Evolutionary conservation across 2,888 invertebrate species (phyloP), one percentile per base, ranked within the genome.

Genomic region (Polymixis flavicincta): DNA sequence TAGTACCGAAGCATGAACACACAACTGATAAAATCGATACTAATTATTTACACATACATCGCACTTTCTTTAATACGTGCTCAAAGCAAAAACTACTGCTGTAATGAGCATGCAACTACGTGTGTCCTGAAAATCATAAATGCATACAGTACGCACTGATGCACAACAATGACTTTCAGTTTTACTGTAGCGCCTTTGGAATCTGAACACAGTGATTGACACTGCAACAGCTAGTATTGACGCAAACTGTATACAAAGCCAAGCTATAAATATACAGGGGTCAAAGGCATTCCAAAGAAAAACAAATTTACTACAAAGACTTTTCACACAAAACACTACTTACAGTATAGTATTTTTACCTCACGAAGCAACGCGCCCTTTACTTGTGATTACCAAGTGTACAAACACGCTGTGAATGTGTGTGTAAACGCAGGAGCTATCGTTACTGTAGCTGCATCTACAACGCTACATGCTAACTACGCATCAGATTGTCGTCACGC

Each of bases 171-270:
- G 89, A 91, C 90, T 91, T 90, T 92, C 95, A 93, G 94, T 92
- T 91, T 91, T 92, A 78, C 74, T 96, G 85, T 95, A 76, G 96
- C 96, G 95, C 94, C 93, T 90, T 91, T 91, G 95, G 96, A 96
- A 96, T 95, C 95, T 93, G 92, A 90, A 91, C 89, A 88, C 88
- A 87, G 92, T 92, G 93, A 94, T 88, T 11, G 57, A 71, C 94
- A 89, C 91, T 88, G 90, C 86, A 87, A 90, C 95, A 95, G 95
- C 95, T 96, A 95, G 95, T 95, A 94, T 90, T 91, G 93, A 95
- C 94, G 95, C 95, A 86, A 80, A 67, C 63, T 71, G 66, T 76
- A 64, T 64, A 48, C 82, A 55, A 74, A 70, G 65, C 72, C 68
- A 75, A 72, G 69, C 76, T 78, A 64, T 48, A 65, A 72, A 78